Conservation (phyloP, 1,140 invertebrate species). For the Mamestra configurata region DNA sequence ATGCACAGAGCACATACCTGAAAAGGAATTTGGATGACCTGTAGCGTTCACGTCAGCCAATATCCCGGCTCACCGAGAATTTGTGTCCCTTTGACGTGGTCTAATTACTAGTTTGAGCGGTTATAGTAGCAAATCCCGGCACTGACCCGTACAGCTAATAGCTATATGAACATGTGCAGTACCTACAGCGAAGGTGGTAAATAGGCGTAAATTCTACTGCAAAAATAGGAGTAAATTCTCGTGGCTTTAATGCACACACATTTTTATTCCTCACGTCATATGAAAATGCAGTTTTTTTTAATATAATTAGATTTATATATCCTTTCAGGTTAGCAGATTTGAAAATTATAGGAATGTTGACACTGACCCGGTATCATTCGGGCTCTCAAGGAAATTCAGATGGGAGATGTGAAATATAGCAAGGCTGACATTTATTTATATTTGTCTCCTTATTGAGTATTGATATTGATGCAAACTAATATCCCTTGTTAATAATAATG, state of each 20-base stretch:
- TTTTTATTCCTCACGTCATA: not conserved
- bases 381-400: not conserved
- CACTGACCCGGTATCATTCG: not conserved
- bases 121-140: too few species aligned
- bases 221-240: not conserved
- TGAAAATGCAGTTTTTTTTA: slow-evolving; percentile 1
- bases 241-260: not conserved
- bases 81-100: slow-evolving; percentile 13
- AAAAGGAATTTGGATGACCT: not conserved
- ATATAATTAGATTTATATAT: not conserved
- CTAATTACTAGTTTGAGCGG: slow-evolving; percentile 34
- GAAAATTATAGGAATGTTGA: not conserved
- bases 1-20: too few species aligned
- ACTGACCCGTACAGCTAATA: not conserved
- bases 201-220: not conserved
- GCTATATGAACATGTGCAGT: not conserved
- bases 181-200: not conserved
- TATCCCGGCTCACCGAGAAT: not conserved
- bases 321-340: not conserved
- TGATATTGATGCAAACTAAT: too few species aligned
- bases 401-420: not conserved
- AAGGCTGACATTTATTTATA: not conserved
- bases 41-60: slow-evolving; percentile 4
- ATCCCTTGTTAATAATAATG: too few species aligned
- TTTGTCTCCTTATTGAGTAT: too few species aligned